Percentiles rank a stretch among this genome's conserved stretches.
These are phyloP conservation scores for Hydriomena furcata DNA, from an alignment of 2,888 invertebrate genomes.

Conservation along the genomic window DNA sequence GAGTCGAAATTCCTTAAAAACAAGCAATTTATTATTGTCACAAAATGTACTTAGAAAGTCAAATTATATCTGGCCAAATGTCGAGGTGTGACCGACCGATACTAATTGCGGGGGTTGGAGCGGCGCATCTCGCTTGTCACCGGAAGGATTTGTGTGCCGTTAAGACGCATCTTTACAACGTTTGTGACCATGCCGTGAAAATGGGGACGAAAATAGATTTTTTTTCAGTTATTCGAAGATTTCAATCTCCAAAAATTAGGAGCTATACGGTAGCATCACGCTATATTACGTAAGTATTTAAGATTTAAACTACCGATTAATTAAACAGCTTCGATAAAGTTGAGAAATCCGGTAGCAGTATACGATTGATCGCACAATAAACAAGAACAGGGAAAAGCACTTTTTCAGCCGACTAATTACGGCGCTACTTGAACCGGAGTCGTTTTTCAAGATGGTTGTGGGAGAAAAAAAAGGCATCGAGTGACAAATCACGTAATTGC, in stretches of 20 bases:
- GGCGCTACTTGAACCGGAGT: conserved; percentile 63
- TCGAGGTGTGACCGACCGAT: conserved; percentile 81
- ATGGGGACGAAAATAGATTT: conserved; percentile 57
- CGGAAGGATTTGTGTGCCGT: conserved; percentile 68
- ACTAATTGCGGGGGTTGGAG: conserved; percentile 76
- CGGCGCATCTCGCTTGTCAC: conserved; percentile 52
- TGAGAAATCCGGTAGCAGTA: conserved; percentile 48
- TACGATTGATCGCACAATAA: conserved; percentile 60
- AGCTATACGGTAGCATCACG: neutral
- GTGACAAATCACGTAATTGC: conserved; percentile 83
- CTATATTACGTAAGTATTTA: conserved; percentile 13
- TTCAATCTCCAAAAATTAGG: neutral
- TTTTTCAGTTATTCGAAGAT: neutral
- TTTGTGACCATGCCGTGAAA: conserved; percentile 61
- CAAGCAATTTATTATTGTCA: conserved; percentile 67
- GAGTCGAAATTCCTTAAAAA: conserved; percentile 47
- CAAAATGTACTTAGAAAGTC: conserved; percentile 79
- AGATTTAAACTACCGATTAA: conserved; percentile 38
- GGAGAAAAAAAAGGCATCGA: conserved; percentile 62
- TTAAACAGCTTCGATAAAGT: conserved; percentile 31
- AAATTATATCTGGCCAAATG: conserved; percentile 77
- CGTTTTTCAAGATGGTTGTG: conserved; percentile 68
- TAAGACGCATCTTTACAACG: conserved; percentile 66
- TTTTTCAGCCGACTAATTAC: conserved; percentile 77
- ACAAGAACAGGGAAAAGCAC: conserved; percentile 65